Conservation (phyloP, 2,888 invertebrate species). For the Suillia variegata region DNA sequence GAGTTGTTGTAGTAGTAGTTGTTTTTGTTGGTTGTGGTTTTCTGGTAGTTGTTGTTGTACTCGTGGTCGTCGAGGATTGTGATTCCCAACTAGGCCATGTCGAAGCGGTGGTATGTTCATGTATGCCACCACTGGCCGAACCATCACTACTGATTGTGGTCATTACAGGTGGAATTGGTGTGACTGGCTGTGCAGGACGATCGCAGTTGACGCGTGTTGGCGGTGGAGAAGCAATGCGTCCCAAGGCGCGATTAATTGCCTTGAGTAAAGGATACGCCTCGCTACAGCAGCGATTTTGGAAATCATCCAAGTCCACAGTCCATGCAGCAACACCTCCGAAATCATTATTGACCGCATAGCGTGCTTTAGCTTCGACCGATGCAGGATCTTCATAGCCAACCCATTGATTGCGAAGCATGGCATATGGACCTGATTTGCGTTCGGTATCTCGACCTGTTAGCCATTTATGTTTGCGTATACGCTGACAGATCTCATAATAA, state of each 20-base stretch:
- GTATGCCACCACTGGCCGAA: slow-evolving; percentile 31
- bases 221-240: slow-evolving; percentile 65
- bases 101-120: slow-evolving; percentile 42
- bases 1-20: slow-evolving; percentile 51
- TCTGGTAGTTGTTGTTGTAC: slow-evolving; percentile 46
- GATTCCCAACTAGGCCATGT: slow-evolving; percentile 47
- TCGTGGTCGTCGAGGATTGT: slow-evolving; percentile 36
- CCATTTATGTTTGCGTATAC: slow-evolving; percentile 73
- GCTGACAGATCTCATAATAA: slow-evolving; percentile 83
- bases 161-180: slow-evolving; percentile 77
- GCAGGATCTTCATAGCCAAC: slow-evolving; percentile 85
- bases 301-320: slow-evolving; percentile 89
- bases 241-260: slow-evolving; percentile 78
- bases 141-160: slow-evolving; percentile 72
- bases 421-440: slow-evolving; percentile 71
- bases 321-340: slow-evolving; percentile 85
- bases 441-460: slow-evolving; percentile 67
- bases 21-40: slow-evolving; percentile 44
- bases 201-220: slow-evolving; percentile 68
- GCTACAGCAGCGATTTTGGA: slow-evolving; percentile 80
- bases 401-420: slow-evolving; percentile 83
- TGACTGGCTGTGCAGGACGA: slow-evolving; percentile 73
- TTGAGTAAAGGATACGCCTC: slow-evolving; percentile 80
- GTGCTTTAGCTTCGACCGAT: slow-evolving; percentile 76
- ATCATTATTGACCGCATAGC: slow-evolving; percentile 74